phyloP scores from a whole-genome alignment of 2,113 vertebrate species.

The Isurus oxyrinchus region DNA sequence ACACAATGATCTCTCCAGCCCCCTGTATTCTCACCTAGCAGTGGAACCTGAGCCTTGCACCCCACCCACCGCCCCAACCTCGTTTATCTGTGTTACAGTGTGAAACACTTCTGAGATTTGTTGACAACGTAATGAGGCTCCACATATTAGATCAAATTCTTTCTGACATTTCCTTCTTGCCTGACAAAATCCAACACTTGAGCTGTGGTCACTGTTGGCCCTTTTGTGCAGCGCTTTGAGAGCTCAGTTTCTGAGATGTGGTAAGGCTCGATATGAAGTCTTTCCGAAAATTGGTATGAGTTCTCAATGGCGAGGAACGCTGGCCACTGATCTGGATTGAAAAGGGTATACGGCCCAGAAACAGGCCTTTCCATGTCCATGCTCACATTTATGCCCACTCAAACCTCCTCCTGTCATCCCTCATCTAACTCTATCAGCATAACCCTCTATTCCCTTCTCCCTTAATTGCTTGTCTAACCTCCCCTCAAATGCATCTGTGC shows the following conservation, averaged over 20 bases:
- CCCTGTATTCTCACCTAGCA: no score
- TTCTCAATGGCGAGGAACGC: neutral
- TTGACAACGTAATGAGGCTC: neutral
- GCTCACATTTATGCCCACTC: no score
- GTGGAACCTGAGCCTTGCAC: neutral
- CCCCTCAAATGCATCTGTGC: no score
- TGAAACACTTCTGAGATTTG: neutral
- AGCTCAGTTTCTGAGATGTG: neutral
- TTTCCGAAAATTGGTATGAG: neutral
- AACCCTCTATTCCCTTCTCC: no score
- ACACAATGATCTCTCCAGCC: neutral
- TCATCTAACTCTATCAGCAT: no score
- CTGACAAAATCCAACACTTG: neutral
- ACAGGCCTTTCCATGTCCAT: no score
- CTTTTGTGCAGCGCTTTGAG: neutral
- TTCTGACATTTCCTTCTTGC: neutral
- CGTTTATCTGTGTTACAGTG: neutral
- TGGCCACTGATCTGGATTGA: neutral
- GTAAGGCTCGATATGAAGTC: neutral
- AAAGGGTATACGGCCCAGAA: no score
- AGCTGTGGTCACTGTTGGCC: neutral
- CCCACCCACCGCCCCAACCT: no score
- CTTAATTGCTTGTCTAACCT: no score
- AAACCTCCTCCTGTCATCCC: no score
- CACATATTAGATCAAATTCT: neutral